Conservation (phyloP, 2,888 invertebrate species). For the Chymomyza procnemis region DNA sequence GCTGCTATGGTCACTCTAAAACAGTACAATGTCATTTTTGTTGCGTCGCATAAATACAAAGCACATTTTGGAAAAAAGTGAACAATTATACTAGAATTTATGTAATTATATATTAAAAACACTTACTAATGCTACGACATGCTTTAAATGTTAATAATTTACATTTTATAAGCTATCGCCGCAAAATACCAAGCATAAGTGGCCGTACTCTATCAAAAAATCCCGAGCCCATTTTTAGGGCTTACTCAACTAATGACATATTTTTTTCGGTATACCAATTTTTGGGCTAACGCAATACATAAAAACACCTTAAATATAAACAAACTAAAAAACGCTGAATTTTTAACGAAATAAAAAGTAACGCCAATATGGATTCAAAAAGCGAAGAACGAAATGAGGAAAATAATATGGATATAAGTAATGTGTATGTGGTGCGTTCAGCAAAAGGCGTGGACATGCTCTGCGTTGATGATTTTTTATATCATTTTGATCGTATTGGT, state of each 20-base stretch:
- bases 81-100: not conserved
- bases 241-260: constrained; percentile 43
- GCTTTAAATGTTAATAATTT: not conserved
- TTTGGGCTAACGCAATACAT: constrained; percentile 48
- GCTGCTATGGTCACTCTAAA: not conserved
- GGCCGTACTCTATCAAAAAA: constrained; percentile 32
- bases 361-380: constrained; percentile 15
- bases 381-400: constrained; percentile 23
- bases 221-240: constrained; percentile 41
- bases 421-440: constrained; percentile 69
- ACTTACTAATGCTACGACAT: not conserved
- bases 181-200: not conserved
- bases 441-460: constrained; percentile 75
- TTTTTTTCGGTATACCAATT: constrained; percentile 53
- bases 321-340: constrained; percentile 56
- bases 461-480: constrained; percentile 70
- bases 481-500: constrained; percentile 71
- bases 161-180: not conserved
- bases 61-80: not conserved
- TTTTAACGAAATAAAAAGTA: constrained; percentile 14
- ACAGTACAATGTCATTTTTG: not conserved
- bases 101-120: not conserved
- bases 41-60: constrained; percentile 1
- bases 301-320: constrained; percentile 20
- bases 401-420: constrained; percentile 56